phyloP scores from a whole-genome alignment of 2,797 vertebrate species.

The Notoglanidium macrostoma region DNA sequence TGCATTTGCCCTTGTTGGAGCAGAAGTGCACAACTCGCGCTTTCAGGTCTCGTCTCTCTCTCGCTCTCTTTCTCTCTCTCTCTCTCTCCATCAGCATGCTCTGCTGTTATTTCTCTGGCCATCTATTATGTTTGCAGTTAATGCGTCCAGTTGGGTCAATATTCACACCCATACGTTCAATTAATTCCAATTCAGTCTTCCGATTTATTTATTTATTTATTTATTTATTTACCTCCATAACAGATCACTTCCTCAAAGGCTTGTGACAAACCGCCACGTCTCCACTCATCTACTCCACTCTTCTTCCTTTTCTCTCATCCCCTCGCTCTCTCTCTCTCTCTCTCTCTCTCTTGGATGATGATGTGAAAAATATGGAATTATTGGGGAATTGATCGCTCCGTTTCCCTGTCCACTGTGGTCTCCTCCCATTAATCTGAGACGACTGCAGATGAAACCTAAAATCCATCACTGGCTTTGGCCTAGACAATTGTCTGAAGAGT shows the following conservation, averaged over 20 bases:
- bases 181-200: neutral
- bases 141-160: neutral
- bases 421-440: slow-evolving; percentile 76
- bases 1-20: slow-evolving; percentile 42
- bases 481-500: slow-evolving; percentile 80
- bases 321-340: slow-evolving; percentile 2
- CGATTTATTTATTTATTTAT: neutral
- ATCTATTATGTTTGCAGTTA: neutral
- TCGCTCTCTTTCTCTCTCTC: neutral
- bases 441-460: slow-evolving; percentile 71
- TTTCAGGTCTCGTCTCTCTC: neutral
- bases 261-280: slow-evolving; percentile 34
- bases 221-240: neutral
- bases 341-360: slow-evolving; percentile 55
- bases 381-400: slow-evolving; percentile 71
- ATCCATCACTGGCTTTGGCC: slow-evolving; percentile 75
- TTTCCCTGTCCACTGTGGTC: slow-evolving; percentile 66
- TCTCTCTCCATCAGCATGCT: neutral
- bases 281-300: neutral
- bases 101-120: neutral
- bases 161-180: neutral
- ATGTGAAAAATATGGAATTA: slow-evolving; percentile 77
- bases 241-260: slow-evolving; percentile 31
- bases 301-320: neutral
- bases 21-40: slow-evolving; percentile 23